phyloP scores from a whole-genome alignment of 1,140 invertebrate genomes.

The Ptiloglossa arizonensis region DNA sequence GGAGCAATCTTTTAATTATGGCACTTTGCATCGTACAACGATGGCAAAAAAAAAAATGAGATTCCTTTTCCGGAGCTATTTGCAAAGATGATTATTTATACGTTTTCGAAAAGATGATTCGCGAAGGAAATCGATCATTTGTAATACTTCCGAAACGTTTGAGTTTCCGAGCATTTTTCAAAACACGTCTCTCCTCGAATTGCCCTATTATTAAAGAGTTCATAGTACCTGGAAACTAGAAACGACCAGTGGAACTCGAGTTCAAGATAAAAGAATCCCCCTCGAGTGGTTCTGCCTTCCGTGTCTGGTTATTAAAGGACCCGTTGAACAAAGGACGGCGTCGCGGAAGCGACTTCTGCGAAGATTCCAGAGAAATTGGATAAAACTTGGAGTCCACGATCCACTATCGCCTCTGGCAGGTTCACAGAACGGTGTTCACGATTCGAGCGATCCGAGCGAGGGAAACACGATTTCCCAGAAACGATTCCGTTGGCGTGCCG shows the following conservation, averaged over 20 bases:
- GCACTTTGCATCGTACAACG: too few species aligned
- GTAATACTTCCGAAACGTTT: too few species aligned
- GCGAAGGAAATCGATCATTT: too few species aligned
- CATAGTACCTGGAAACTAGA: background rate
- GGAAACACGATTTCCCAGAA: slow-evolving; percentile 32
- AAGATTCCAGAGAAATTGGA: slow-evolving; percentile 47
- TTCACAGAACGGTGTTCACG: slow-evolving; percentile 20
- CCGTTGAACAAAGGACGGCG: background rate
- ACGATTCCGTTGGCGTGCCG: slow-evolving; percentile 15
- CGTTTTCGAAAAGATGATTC: too few species aligned
- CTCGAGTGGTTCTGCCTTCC: background rate
- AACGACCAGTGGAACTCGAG: background rate
- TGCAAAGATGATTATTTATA: too few species aligned
- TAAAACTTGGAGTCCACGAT: slow-evolving; percentile 5
- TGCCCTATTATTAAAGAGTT: too few species aligned
- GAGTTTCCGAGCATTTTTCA: too few species aligned
- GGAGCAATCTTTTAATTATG: too few species aligned
- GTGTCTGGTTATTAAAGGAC: background rate
- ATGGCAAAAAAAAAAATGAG: too few species aligned
- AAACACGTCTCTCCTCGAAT: too few species aligned
- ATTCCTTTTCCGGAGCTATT: too few species aligned
- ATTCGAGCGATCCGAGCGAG: slow-evolving; percentile 12
- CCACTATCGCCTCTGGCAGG: background rate
- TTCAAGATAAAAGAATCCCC: background rate
- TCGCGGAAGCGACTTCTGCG: slow-evolving; percentile 14